Base-by-base conservation (phyloP, 2,113 vertebrate genomes). In the Neomonachus schauinslandi region DNA sequence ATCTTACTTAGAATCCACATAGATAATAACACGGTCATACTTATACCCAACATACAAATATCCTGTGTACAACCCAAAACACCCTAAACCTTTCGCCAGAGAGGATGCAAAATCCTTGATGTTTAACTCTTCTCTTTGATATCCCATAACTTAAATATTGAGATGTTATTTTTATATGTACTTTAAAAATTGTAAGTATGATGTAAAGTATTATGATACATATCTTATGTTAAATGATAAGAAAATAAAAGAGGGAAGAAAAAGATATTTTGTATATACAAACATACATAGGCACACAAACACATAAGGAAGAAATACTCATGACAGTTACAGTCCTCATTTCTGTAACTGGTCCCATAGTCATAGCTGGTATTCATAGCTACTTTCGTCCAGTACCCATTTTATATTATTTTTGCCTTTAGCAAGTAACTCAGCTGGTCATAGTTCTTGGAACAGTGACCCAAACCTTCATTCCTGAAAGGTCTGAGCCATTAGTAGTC, bases 321-420 rank as follows among this genome's bases (percentile, higher is more conserved):
- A 49, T 85, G 61, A 49, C 3, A 80, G 2, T 95, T 59, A 39
- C 5, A 51, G 39, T 67, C 19, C 28, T 91, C 51, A 28, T 92
- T 85, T 89, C 65, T 95, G 4, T 80, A 87, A 84, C 49, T 89
- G 69, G 31, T 83, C 36, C 53, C 36, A 26, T 71, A 42, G 8
- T 87, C 69, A 61, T 63, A 87, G 22, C 65, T 88, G 57, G 22
- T 91, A 28, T 65, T 91, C 5, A 53, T 89, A 94, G 53, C 83
- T 83, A 22, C 69, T 19, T 65, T 86, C 31, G 51, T 49, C 22
- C 36, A 46, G 36, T 79, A 16, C 53, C 39, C 24, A 19, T 91
- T 97, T 31, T 46, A 7, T 82, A 31, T 67, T 96, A 36, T 28
- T 18, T 95, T 93, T 88, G 14, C 81, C 19, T 97, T 97, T 55